A percentile compares a stretch with the other conserved stretches of the same genome.
Conservation (phyloP, 2,888 invertebrate genomes). For the Torymus aiolomorphi region DNA sequence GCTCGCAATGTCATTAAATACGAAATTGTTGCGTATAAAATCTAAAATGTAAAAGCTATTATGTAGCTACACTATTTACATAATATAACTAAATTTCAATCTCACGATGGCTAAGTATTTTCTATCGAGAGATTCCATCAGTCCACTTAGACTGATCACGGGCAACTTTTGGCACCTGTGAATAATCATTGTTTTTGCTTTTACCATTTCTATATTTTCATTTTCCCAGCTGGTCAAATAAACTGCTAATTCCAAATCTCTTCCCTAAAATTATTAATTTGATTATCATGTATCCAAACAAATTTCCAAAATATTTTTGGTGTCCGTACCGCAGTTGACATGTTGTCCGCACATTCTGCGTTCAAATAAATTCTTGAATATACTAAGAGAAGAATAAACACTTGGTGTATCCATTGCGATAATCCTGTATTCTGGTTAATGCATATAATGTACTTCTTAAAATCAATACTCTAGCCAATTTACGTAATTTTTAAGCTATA, state of each 20-base stretch:
- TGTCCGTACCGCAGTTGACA: conserved; percentile 12
- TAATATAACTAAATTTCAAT: neutral
- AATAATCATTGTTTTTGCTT: conserved; percentile 1
- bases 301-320: too few species aligned
- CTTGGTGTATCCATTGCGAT: conserved; percentile 17
- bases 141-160: conserved; percentile 1
- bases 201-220: neutral
- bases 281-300: too few species aligned
- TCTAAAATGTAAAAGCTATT: neutral
- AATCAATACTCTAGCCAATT: neutral
- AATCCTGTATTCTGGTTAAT: neutral
- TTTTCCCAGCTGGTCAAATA: conserved; percentile 4
- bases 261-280: conserved; percentile 6
- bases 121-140: conserved; percentile 4
- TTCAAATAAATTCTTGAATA: conserved; percentile 20
- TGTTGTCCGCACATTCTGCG: conserved; percentile 31
- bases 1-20: conserved; percentile 18
- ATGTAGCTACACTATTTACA: neutral
- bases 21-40: conserved; percentile 13
- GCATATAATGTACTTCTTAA: neutral
- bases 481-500: neutral
- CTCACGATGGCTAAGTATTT: conserved; percentile 11
- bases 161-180: conserved; percentile 5
- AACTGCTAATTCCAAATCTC: neutral
- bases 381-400: neutral